A percentile compares a stretch with the other conserved stretches of the same genome.
These are phyloP conservation scores for Leptonema lineaticorne DNA, from an alignment of 1,140 invertebrate genomes.

Conservation along the genomic window DNA sequence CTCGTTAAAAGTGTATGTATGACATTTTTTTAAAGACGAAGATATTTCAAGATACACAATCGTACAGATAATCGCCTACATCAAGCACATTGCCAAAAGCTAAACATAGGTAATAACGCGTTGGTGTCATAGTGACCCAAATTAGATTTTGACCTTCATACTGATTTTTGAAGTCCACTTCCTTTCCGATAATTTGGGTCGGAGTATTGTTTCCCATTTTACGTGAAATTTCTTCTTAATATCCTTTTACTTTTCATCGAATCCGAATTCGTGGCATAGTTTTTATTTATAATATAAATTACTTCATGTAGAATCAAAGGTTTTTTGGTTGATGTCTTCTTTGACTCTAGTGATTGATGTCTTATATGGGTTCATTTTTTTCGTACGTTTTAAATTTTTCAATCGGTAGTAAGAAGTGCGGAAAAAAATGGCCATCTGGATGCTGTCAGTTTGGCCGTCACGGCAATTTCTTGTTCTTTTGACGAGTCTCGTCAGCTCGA, in stretches of 20 bases:
- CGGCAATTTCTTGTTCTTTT: conserved; percentile 19
- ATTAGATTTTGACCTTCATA: conserved; percentile 32
- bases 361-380: neutral
- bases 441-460: conserved; percentile 2
- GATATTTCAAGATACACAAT: conserved; percentile 29
- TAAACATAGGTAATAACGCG: conserved; percentile 28
- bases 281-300: no score
- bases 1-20: neutral
- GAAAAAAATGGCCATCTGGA: conserved; percentile 18
- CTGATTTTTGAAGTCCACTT: conserved; percentile 18
- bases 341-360: neutral
- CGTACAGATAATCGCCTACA: conserved; percentile 28
- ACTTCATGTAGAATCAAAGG: neutral
- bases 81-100: conserved; percentile 28
- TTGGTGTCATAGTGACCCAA: conserved; percentile 27
- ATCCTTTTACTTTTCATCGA: neutral
- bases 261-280: neutral
- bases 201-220: neutral
- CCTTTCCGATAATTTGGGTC: conserved; percentile 16
- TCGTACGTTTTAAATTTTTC: neutral
- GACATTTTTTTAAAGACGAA: neutral
- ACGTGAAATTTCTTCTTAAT: neutral
- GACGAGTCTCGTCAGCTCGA: conserved; percentile 16
- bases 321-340: neutral
- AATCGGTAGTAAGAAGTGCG: neutral